Percentiles rank a stretch among this genome's conserved stretches.
Evolutionary conservation across 2,113 vertebrate genomes (phyloP).

Genomic region (Ranitomeya imitator): DNA sequence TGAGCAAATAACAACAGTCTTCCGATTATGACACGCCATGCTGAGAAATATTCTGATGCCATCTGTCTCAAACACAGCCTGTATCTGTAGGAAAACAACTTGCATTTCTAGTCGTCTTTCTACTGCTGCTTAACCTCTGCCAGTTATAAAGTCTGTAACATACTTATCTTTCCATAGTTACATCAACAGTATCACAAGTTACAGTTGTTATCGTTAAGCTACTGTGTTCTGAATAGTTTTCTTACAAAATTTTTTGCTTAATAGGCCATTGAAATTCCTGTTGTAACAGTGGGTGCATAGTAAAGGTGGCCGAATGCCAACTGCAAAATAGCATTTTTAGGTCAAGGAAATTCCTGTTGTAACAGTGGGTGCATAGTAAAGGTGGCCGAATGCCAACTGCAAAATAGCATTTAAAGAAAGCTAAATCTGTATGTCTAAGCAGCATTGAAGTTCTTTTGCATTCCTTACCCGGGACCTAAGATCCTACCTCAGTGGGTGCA

Average conservation of each 20-base stretch:
- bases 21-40: conserved; percentile 36
- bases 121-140: conserved; percentile 18
- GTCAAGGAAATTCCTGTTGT: background rate
- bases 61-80: conserved; percentile 1
- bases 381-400: background rate
- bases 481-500: too few relatives aligned
- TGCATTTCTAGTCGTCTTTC: background rate
- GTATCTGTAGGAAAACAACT: conserved; percentile 22
- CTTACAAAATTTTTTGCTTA: background rate
- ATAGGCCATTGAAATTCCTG: background rate
- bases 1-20: conserved; percentile 41
- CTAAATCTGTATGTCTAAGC: background rate
- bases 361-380: background rate
- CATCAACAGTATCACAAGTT: background rate
- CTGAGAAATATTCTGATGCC: conserved; percentile 45
- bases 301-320: background rate
- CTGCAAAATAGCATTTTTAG: background rate
- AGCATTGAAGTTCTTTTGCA: too few relatives aligned
- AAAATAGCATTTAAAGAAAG: background rate
- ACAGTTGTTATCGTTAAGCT: too few relatives aligned
- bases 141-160: background rate
- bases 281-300: background rate
- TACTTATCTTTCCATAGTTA: background rate
- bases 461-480: too few relatives aligned
- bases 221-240: background rate